Evolutionary conservation across 1,140 invertebrate species (phyloP), one percentile per base, ranked within the genome.

Genomic region (Muscidifurax raptorellus): DNA sequence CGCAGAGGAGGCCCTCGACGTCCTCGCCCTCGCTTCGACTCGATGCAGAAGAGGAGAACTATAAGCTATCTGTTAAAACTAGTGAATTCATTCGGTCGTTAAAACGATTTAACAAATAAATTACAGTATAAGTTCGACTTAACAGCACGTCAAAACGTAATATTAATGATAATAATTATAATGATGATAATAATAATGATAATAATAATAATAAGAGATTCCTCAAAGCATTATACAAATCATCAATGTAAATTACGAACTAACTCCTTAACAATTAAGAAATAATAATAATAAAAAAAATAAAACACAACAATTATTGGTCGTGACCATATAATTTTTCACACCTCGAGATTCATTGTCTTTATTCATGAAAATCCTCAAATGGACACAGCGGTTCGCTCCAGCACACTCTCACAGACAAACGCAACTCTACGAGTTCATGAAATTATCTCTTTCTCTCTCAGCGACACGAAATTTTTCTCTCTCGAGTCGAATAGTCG

Each of bases 71-170:
- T 59, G 52, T 59, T 59, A 59, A 59, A 59, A 64, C 52, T n/a
- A 40, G 25, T 64, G 71, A 83, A 77, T 52, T 71, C 74, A 13
- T 77, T 52, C 32, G 64, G 36, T 52, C 22, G 74, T 83, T 77
- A 82, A 83, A 83, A 83, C 36, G 64, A 28, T 66, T 76, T 76
- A 71, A 77, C 81, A 83, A 83, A 77, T 76, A 83, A 67, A 77
- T 83, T 83, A 83, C 36, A 83, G 32, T 52, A 13, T 25, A 83
- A 77, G 52, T 25, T 67, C 47, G 36, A 40, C 74, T 64, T 78
- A 69, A 36, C 64, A 28, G 27, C n/a, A 28, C 40, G 28, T 74
- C 9, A 59, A 82, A 82, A 74, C 52, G 22, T 44, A 75, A 75
- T 72, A 32, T 0, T 72, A 59, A n/a, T 59, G n/a, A n/a, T 59